Conservation (phyloP, 1,140 invertebrate genomes). For the Hyles vespertilio region DNA sequence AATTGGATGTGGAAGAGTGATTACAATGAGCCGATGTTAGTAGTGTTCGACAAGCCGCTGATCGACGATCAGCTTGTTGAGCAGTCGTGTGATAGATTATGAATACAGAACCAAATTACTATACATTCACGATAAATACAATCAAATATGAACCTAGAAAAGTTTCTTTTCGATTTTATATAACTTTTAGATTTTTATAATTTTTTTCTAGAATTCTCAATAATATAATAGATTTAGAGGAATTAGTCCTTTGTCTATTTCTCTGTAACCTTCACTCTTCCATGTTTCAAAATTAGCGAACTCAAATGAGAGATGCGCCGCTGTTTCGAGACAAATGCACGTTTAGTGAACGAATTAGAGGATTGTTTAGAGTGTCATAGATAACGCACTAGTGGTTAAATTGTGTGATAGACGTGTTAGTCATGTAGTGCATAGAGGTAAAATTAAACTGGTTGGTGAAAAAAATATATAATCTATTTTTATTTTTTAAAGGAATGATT, state of each 20-base stretch:
- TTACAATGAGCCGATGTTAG: conserved; percentile 20
- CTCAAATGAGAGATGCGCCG: conserved; percentile 34
- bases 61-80: neutral
- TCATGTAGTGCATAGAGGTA: conserved; percentile 24
- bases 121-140: conserved; percentile 42
- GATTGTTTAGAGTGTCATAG: conserved; percentile 41
- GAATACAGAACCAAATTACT: neutral
- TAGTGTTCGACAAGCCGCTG: conserved; percentile 4
- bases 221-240: conserved; percentile 46
- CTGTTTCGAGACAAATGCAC: conserved; percentile 57
- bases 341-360: conserved; percentile 53
- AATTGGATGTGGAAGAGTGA: conserved; percentile 73
- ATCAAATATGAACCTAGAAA: conserved; percentile 15
- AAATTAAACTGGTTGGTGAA: conserved; percentile 11
- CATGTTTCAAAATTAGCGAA: conserved; percentile 63
- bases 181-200: conserved; percentile 13
- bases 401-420: conserved; percentile 54
- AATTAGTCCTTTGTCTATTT: conserved; percentile 39
- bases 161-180: conserved; percentile 11
- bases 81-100: too few relatives aligned
- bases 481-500: conserved; percentile 58
- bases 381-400: conserved; percentile 48
- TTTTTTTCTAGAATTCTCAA: conserved; percentile 30
- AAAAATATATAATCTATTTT: conserved; percentile 21
- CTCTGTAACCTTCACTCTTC: conserved; percentile 69